Base-by-base conservation (phyloP, 2,888 invertebrate species). In the Patella depressa region DNA sequence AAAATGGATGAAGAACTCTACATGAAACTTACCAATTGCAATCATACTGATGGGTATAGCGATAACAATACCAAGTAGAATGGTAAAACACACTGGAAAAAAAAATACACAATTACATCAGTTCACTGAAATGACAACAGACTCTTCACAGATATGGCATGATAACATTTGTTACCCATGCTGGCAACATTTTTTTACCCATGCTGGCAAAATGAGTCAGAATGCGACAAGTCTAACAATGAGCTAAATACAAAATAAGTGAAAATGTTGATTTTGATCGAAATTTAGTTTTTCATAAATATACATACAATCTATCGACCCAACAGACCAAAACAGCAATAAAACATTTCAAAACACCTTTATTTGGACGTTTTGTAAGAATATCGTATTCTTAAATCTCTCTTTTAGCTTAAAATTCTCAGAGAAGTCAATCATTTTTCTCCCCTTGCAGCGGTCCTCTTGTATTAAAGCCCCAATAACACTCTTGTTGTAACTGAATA, bases 1-100 rank as follows among this genome's bases (percentile, higher is more conserved):
- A 45, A 45, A 45, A 9, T 34, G 34, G 34, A 34, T 34, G 34
- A 5, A 34, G 9, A 45, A 45, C 45, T 45, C 9, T 9, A 12
- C 19, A 1, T 12, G 69, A 7, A 19, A 84, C 91, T 86, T 85
- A 89, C 92, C 95, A 88, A 95, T 94, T 29, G 94, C 93, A 83
- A 95, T 94, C 95, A 95, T 95, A 83, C 94, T 93, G 82, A 95
- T 92, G 75, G 95, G 95, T 83, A 95, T 92, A 45, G 94, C 94
- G 86, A 94, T 93, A 17, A 94, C 93, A 72, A 94, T 91, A 69
- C 94, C 94, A 82, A 95, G 90, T 80, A 94, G 93, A 80, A 94
- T 93, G 54, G 94, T 94, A 89, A 94, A 94, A 29, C 94, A 94
- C 89, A 95, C 94, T 95, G 91, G 75, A 93, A 93, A 72, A 80